Conservation (phyloP, 64 coral and sea anemone species). For the Montipora cactus region DNA sequence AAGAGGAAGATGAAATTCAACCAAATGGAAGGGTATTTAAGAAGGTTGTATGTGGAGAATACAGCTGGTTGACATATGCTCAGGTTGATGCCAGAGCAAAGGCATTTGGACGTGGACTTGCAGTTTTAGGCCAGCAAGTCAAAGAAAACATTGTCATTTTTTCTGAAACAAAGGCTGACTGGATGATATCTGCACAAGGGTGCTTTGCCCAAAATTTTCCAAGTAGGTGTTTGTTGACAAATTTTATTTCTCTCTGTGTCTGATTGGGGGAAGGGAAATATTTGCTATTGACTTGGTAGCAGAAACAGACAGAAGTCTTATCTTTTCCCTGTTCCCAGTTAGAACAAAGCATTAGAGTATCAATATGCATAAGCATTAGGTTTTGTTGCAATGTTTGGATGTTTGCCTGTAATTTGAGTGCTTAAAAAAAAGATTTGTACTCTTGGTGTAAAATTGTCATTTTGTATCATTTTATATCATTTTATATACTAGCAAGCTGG, state of each 20-base stretch:
- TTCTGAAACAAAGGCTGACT: constrained; percentile 94
- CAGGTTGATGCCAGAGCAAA: constrained; percentile 80
- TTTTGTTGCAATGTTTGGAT: no score
- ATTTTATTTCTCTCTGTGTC: background rate
- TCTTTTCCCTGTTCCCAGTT: no score
- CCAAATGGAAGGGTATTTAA: constrained; percentile 95
- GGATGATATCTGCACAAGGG: constrained; percentile 84
- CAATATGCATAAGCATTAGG: no score
- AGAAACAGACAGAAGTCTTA: no score
- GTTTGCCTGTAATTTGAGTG: no score
- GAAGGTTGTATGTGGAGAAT: constrained; percentile 91
- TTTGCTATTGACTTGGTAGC: no score
- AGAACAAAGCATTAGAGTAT: no score
- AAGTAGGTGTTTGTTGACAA: constrained; percentile 48
- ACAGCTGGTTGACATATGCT: constrained; percentile 91
- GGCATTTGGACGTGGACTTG: constrained; percentile 88
- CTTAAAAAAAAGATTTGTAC: no score
- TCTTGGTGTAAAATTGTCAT: no score
- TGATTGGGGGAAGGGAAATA: no score
- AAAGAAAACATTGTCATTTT: constrained; percentile 91
- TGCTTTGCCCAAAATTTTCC: constrained; percentile 94
- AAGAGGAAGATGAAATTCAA: constrained; percentile 86
- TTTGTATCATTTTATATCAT: no score
- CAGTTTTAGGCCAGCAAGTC: constrained; percentile 83
- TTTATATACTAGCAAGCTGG: no score